Evolutionary conservation across 1,140 invertebrate genomes (phyloP).

Genomic region (Batillaria attramentaria): DNA sequence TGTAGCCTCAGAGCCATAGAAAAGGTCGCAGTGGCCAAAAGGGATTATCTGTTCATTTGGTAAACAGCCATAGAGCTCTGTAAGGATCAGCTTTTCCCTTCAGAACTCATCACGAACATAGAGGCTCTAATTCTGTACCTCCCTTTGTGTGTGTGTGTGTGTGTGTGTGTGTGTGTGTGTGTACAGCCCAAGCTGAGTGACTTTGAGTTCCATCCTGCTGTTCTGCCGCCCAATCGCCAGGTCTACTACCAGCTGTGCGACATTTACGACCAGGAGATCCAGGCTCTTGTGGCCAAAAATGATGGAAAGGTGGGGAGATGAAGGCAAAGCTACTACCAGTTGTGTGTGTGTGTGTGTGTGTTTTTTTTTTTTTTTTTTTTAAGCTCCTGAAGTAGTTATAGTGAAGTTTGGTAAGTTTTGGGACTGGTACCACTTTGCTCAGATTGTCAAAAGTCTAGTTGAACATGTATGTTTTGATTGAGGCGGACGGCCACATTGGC

Average conservation of each 20-base stretch:
- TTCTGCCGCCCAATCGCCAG: conserved; percentile 82
- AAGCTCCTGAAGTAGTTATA: background rate
- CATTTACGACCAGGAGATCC: conserved; percentile 87
- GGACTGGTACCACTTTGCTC: background rate
- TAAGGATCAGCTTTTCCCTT: too few species aligned
- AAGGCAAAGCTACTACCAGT: background rate
- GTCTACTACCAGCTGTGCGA: conserved; percentile 89
- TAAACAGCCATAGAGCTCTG: too few species aligned
- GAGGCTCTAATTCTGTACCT: too few species aligned
- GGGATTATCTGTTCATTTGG: too few species aligned
- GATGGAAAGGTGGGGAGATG: conserved; percentile 75
- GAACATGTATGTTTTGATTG: too few species aligned
- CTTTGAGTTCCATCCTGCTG: conserved; percentile 73
- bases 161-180: background rate
- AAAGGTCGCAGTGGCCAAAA: too few species aligned
- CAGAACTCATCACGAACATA: too few species aligned
- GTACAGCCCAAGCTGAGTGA: conserved; percentile 21
- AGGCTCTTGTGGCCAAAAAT: conserved; percentile 78
- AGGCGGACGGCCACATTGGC: too few species aligned
- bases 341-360: background rate
- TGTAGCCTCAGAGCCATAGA: too few species aligned
- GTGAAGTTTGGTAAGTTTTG: background rate
- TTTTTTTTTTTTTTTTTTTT: conserved; percentile 11
- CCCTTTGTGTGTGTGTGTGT: too few species aligned
- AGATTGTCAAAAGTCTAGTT: background rate